Evolutionary conservation across 2,797 vertebrate genomes (phyloP), one percentile per base, ranked within the genome.

Genomic region (Anas acuta): DNA sequence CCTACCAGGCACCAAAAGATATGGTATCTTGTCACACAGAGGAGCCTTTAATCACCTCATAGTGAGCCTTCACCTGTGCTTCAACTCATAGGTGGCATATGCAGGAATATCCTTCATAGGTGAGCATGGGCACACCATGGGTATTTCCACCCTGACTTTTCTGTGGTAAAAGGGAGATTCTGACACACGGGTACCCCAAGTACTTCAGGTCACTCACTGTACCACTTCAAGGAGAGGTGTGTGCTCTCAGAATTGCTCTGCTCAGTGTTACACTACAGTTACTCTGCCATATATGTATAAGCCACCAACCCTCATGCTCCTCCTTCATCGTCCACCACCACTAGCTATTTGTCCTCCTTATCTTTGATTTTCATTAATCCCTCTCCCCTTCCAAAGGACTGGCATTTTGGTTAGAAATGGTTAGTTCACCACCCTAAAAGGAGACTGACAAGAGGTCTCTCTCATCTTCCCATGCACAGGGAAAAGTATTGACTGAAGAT

Each of bases 1-100:
- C 62, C 32, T 77, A 4, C 21, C 47, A 58, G 30, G 58, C 15
- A 33, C 13, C 43, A 56, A 67, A 20, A 56, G 4, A 57, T n/a
- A 33, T 13, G 28, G 37, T 16, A n/a, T 45, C 12, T 22, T 74
- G 6, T 72, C 7, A 15, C 25, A 13, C 35, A 11, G 13, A 76
- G 32, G 30, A 49, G 49, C 49, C 49, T 49, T 49, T 49, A 49
- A 49, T 49, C 49, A 49, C 49, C 23, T 49, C 49, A 25, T 25
- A 25, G 47, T 9, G 37, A 33, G 10, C 22, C 8, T 82, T 5
- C 14, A 7, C 43, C 58, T 70, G 21, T 11, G 33, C 16, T 1
- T 33, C 45, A 23, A n/a, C 16, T 15, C 1, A 1, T 1, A 7
- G 5, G 4, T 13, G 3, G 9, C 32, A 65, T 22, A 8, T 8